Conservation (phyloP, 2,888 invertebrate species). For the Agonopterix subpropinquella region DNA sequence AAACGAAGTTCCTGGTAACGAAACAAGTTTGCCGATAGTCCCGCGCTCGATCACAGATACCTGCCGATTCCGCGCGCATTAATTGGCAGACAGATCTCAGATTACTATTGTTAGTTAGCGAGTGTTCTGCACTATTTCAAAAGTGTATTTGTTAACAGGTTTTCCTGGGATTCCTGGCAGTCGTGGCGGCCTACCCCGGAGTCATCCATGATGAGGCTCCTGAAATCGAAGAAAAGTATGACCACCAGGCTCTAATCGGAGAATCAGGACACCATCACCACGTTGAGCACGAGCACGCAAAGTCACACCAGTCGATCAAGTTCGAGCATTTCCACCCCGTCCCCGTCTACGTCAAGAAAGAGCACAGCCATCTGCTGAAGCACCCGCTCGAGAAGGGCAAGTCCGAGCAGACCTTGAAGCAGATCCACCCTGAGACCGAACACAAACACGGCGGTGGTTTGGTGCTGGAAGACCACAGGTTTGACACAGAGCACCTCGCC, state of each 20-base stretch:
- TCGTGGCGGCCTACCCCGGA: conserved; percentile 62
- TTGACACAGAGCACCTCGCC: conserved; percentile 52
- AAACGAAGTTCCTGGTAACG: conserved; percentile 29
- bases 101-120: not conserved
- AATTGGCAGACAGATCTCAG: conserved; percentile 7
- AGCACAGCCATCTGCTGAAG: conserved; percentile 78
- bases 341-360: conserved; percentile 81
- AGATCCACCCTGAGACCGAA: conserved; percentile 77
- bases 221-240: conserved; percentile 52
- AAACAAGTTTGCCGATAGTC: conserved; percentile 32
- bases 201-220: conserved; percentile 60
- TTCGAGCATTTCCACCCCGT: conserved; percentile 83
- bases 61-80: conserved; percentile 4
- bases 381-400: conserved; percentile 80
- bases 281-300: conserved; percentile 79
- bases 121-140: not conserved
- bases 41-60: conserved; percentile 5
- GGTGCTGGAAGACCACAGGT: conserved; percentile 76
- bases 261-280: conserved; percentile 76
- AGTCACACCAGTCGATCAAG: conserved; percentile 81
- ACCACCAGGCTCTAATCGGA: conserved; percentile 55
- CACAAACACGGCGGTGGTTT: conserved; percentile 75
- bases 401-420: conserved; percentile 76
- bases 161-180: conserved; percentile 67
- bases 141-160: conserved; percentile 39